Evolutionary conservation across 1,140 invertebrate genomes (phyloP).

Genomic region (Drosophila ananassae): DNA sequence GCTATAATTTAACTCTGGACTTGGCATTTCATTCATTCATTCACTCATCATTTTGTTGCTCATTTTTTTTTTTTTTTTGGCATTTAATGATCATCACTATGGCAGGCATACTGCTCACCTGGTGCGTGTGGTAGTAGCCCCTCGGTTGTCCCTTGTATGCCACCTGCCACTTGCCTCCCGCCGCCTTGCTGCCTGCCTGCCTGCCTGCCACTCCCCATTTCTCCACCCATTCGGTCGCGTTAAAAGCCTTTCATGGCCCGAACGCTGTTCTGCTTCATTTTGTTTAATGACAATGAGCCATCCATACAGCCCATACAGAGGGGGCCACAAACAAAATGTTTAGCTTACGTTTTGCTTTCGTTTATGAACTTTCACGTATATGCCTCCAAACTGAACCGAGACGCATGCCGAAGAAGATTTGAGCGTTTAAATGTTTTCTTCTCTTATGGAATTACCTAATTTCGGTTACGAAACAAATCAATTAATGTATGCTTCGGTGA

Average conservation of each 20-base stretch:
- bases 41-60: constrained; percentile 34
- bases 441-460: constrained; percentile 68
- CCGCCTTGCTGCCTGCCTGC: no score
- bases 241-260: constrained; percentile 70
- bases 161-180: constrained; percentile 1
- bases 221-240: constrained; percentile 36
- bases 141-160: neutral
- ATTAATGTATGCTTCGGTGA: constrained; percentile 62
- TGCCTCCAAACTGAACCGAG: constrained; percentile 40
- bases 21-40: constrained; percentile 52
- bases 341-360: constrained; percentile 72
- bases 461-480: constrained; percentile 80
- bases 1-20: constrained; percentile 72
- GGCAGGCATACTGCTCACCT: constrained; percentile 29
- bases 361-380: constrained; percentile 78
- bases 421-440: constrained; percentile 68
- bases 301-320: neutral
- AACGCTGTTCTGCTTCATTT: constrained; percentile 76
- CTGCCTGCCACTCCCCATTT: constrained; percentile 22
- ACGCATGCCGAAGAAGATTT: constrained; percentile 48
- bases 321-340: constrained; percentile 42
- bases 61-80: constrained; percentile 60
- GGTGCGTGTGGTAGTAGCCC: constrained; percentile 41
- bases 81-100: constrained; percentile 73
- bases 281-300: constrained; percentile 78